Base-by-base conservation (phyloP, 2,888 invertebrate genomes). In the Alloscopus bannaensis region DNA sequence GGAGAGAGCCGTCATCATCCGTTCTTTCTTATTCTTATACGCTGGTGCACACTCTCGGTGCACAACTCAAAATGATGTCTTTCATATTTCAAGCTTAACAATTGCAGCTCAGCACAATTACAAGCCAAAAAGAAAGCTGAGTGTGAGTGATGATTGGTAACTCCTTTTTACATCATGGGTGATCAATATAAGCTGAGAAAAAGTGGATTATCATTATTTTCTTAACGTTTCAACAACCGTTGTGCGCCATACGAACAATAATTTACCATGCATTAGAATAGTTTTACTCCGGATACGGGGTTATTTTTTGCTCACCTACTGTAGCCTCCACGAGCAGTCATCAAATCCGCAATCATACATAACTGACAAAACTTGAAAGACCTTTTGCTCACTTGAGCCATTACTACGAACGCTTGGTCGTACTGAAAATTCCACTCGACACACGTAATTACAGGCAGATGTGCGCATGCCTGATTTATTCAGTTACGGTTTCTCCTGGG, bases 101-200 rank as follows among this genome's bases (percentile, higher is more conserved):
- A 31, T 47, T 52, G 20, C 52, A 24, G 22, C 16, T 52, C 52
- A 57, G 29, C 26, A 57, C 26, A 57, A 28, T 45, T 29, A 64
- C 64, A 64, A 60, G 4, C 6, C 18, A 59, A 22, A 6, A 59
- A 36, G 28, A 64, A 45, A 64, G 47, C 47, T 4, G 64, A 3
- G 6, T 24, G 26, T 42, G 64, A 45, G 47, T 45, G 47, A 64
- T 64, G 64, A 47, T 64, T 64, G 42, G 42, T 45, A 64, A n/a
- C n/a, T n/a, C 64, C 64, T 47, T 64, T 13, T 45, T 64, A 47
- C 64, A 47, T 64, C 64, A 45, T 64, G 64, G 64, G 64, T 64
- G 64, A 64, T 64, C 64, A 64, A 64, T 64, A 62, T 24, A 3
- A 24, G 40, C 36, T 1, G 60, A n/a, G 24, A 18, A 16, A 57